Conservation (phyloP, 2,113 vertebrate genomes). For the Larimichthys crocea region DNA sequence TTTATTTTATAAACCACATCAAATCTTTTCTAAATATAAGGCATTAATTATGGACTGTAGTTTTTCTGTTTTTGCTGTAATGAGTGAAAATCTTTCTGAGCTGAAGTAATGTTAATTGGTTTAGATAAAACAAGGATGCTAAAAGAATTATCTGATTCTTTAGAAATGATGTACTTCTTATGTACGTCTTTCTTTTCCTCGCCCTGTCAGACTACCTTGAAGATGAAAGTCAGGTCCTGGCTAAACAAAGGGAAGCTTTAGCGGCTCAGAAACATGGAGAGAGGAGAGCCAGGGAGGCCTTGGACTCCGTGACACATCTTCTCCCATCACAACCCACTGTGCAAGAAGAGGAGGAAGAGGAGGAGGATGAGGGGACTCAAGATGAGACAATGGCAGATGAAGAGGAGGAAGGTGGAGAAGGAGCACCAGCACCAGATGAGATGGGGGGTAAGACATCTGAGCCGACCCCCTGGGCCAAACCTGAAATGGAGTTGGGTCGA, state of each 20-base stretch:
- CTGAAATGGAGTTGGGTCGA: conserved; percentile 31
- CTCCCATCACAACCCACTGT: conserved; percentile 24
- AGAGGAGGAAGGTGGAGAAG: conserved; percentile 42
- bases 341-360: conserved; percentile 54
- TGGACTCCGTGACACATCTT: conserved; percentile 19
- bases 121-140: no score
- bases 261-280: conserved; percentile 4
- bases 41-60: no score
- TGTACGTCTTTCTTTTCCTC: neutral
- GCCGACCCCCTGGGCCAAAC: conserved; percentile 35
- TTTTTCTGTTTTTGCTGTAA: no score
- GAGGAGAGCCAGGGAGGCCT: conserved; percentile 53
- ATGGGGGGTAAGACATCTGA: conserved; percentile 59
- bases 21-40: no score
- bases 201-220: conserved; percentile 69
- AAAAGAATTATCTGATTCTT: no score
- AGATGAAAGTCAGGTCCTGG: conserved; percentile 43
- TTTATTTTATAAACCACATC: no score
- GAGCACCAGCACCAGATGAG: conserved; percentile 30
- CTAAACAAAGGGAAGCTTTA: conserved; percentile 59
- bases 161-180: neutral
- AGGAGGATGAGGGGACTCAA: conserved; percentile 56
- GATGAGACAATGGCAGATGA: conserved; percentile 55
- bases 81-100: no score
- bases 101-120: no score